Percentiles rank a stretch among this genome's conserved stretches.
Conservation (phyloP, 2,797 vertebrate genomes). For the Phataginus tetradactyla region DNA sequence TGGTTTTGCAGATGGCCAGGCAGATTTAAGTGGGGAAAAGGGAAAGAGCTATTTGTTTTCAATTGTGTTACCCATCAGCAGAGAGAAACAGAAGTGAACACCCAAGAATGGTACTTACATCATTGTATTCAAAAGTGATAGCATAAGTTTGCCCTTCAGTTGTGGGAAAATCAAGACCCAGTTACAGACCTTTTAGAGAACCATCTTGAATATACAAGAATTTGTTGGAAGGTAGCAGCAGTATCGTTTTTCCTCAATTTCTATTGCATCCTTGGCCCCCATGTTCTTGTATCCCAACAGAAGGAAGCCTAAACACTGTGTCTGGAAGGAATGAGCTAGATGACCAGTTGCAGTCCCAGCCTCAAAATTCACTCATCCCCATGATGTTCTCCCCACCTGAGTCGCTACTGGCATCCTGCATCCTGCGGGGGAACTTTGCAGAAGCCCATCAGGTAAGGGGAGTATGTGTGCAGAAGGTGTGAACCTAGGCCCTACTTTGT, state of each 20-base stretch:
- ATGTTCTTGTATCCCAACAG: constrained; percentile 80
- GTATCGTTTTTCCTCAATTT: neutral
- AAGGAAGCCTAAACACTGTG: constrained; percentile 87
- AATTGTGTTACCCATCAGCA: neutral
- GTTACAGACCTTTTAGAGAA: constrained; percentile 1
- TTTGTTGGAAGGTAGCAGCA: neutral
- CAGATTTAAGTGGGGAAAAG: neutral
- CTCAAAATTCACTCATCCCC: constrained; percentile 90
- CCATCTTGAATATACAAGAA: neutral
- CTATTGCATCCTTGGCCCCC: neutral
- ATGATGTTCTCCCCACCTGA: constrained; percentile 97
- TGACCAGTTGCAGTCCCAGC: constrained; percentile 69
- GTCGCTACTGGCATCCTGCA: constrained; percentile 95
- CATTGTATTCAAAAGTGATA: neutral
- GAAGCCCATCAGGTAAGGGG: constrained; percentile 95
- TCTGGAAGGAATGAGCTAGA: constrained; percentile 78
- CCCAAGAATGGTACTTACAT: neutral
- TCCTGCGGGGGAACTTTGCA: constrained; percentile 93
- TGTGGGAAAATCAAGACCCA: neutral
- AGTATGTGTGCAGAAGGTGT: neutral
- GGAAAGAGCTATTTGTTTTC: neutral
- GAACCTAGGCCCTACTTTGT: neutral
- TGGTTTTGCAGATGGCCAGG: neutral
- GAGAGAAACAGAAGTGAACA: neutral
- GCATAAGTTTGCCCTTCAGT: neutral